Conservation (phyloP, 2,797 vertebrate genomes). For the Anolis apletophallus region DNA sequence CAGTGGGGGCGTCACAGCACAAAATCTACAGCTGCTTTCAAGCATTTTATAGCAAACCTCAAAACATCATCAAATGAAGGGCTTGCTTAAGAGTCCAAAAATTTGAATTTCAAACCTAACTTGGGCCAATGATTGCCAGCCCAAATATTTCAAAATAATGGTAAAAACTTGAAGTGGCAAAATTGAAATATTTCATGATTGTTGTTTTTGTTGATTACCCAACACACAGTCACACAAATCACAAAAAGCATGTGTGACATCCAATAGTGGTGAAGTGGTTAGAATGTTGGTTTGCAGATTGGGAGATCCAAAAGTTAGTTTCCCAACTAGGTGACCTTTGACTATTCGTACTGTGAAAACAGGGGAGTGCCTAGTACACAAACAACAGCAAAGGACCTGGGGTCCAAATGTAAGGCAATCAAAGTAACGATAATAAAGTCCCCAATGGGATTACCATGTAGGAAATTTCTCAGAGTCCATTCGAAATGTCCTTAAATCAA, state of each 20-base stretch:
- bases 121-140: neutral
- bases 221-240: neutral
- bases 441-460: no score
- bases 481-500: no score
- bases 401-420: no score
- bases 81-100: neutral
- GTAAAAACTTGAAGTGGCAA: neutral
- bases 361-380: no score
- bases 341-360: no score
- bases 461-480: no score
- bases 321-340: neutral
- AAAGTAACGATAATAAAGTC: no score
- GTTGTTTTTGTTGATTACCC: neutral
- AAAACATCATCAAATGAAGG: neutral
- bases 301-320: neutral
- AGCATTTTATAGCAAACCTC: neutral
- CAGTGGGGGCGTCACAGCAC: no score
- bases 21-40: no score
- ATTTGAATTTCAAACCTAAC: neutral
- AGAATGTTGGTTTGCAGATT: neutral
- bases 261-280: neutral
- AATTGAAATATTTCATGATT: neutral
- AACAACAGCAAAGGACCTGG: no score
- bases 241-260: neutral
- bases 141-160: slow-evolving; percentile 1